These are phyloP conservation scores for Timema podura DNA, from an alignment of 2,888 invertebrate genomes.

Conservation along the genomic window DNA sequence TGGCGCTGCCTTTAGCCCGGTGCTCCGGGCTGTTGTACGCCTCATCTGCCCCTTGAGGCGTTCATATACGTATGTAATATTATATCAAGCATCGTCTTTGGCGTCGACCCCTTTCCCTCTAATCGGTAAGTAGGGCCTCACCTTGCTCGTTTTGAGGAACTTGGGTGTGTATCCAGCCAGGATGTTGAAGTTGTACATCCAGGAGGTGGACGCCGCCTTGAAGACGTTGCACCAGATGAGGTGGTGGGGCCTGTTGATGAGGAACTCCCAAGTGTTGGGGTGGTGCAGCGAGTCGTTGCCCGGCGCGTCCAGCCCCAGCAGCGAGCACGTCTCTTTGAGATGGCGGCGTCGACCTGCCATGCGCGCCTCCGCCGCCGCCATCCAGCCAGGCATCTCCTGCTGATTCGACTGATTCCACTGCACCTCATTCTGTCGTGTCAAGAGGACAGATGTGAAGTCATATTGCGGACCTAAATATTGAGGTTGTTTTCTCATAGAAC, in stretches of 20 bases:
- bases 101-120: too few species aligned
- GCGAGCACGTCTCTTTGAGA: conserved; percentile 57
- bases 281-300: conserved; percentile 46
- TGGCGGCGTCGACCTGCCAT: conserved; percentile 57
- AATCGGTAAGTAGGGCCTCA: background rate
- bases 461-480: too few species aligned
- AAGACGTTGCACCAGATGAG: conserved; percentile 70
- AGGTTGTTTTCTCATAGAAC: too few species aligned
- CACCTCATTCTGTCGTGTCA: too few species aligned
- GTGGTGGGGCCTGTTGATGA: conserved; percentile 74
- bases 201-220: conserved; percentile 79
- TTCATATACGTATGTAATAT: too few species aligned
- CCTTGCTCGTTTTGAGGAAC: conserved; percentile 64
- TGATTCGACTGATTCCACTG: conserved; percentile 14
- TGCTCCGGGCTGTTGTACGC: too few species aligned
- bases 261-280: conserved; percentile 81
- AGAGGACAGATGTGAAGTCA: too few species aligned
- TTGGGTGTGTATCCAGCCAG: conserved; percentile 77
- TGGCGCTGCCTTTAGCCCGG: too few species aligned
- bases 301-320: conserved; percentile 56
- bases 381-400: conserved; percentile 27
- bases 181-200: conserved; percentile 88
- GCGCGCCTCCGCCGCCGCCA: conserved; percentile 50
- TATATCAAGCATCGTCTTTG: too few species aligned
- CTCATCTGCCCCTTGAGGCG: too few species aligned